phyloP scores from a whole-genome alignment of 2,888 invertebrate species.

The Cantharis rufa region DNA sequence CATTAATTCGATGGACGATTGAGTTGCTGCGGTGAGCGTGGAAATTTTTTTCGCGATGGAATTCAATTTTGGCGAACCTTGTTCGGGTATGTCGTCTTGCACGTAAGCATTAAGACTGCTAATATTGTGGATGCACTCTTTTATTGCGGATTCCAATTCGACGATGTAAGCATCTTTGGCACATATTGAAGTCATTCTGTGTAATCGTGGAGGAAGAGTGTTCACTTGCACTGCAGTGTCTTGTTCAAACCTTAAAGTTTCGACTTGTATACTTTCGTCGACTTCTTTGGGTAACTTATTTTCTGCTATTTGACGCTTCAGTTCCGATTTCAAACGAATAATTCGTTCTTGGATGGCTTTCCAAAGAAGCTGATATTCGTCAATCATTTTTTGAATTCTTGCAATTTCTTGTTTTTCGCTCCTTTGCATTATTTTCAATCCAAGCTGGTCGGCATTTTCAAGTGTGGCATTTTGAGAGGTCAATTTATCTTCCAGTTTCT shows the following conservation, averaged over 20 bases:
- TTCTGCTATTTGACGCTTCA: slow-evolving; percentile 48
- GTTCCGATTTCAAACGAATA: slow-evolving; percentile 54
- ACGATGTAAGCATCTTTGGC: slow-evolving; percentile 81
- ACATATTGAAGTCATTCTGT: slow-evolving; percentile 71
- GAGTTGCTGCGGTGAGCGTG: slow-evolving; percentile 76
- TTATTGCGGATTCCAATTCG: slow-evolving; percentile 74
- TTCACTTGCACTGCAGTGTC: slow-evolving; percentile 83
- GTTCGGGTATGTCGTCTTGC: slow-evolving; percentile 61
- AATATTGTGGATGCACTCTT: slow-evolving; percentile 71
- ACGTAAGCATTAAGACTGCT: slow-evolving; percentile 69
- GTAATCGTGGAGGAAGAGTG: slow-evolving; percentile 66
- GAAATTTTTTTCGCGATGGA: slow-evolving; percentile 73
- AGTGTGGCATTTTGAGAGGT: slow-evolving; percentile 59
- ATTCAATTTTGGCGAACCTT: slow-evolving; percentile 61
- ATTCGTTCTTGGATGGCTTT: slow-evolving; percentile 63
- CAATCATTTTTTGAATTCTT: slow-evolving; percentile 63
- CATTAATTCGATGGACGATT: slow-evolving; percentile 79
- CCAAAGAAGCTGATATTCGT: slow-evolving; percentile 69
- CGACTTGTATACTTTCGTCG: slow-evolving; percentile 69
- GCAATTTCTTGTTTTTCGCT: slow-evolving; percentile 61
- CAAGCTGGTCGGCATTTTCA: slow-evolving; percentile 64
- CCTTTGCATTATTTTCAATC: slow-evolving; percentile 63
- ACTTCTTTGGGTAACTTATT: slow-evolving; percentile 54
- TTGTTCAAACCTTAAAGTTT: slow-evolving; percentile 75
- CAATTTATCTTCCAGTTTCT: slow-evolving; percentile 62